phyloP scores from a whole-genome alignment of 2,797 vertebrate species.

The Takifugu rubripes region DNA sequence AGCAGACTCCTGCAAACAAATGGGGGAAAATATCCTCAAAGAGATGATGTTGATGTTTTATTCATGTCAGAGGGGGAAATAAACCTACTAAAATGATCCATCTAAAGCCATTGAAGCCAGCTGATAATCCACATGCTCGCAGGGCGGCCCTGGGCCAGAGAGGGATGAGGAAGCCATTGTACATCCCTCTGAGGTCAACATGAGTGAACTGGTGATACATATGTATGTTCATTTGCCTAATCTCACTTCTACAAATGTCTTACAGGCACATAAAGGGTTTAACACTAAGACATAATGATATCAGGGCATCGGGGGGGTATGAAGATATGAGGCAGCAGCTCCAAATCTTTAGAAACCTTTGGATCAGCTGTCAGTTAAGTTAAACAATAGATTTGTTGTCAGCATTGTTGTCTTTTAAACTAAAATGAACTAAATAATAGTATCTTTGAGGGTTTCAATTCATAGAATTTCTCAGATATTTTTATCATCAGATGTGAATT shows the following conservation, averaged over 20 bases:
- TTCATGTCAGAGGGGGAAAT: slow-evolving; percentile 57
- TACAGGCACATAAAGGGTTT: slow-evolving; percentile 78
- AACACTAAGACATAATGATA: slow-evolving; percentile 75
- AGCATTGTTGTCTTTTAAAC: not conserved
- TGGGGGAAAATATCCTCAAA: slow-evolving; percentile 61
- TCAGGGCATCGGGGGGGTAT: slow-evolving; percentile 69
- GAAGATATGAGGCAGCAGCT: slow-evolving; percentile 57
- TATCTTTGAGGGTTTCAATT: not conserved
- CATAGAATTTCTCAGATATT: not conserved
- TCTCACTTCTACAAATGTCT: slow-evolving; percentile 78
- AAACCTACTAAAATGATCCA: slow-evolving; percentile 65
- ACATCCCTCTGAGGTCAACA: slow-evolving; percentile 73
- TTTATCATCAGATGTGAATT: too few relatives aligned
- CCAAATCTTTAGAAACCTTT: slow-evolving; percentile 49
- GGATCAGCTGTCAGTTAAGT: slow-evolving; percentile 19
- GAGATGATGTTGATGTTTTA: slow-evolving; percentile 70
- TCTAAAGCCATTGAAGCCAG: slow-evolving; percentile 72
- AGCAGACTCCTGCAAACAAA: slow-evolving; percentile 65
- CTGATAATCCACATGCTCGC: slow-evolving; percentile 72
- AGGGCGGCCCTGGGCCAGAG: slow-evolving; percentile 67
- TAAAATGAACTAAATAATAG: not conserved
- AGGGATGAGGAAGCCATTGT: slow-evolving; percentile 68
- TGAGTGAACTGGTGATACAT: slow-evolving; percentile 73
- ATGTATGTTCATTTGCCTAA: slow-evolving; percentile 80
- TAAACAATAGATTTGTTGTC: slow-evolving; percentile 10